A percentile compares a stretch with the other conserved stretches of the same genome.
Evolutionary conservation across 2,113 vertebrate species (phyloP).

Genomic region (Platichthys flesus): DNA sequence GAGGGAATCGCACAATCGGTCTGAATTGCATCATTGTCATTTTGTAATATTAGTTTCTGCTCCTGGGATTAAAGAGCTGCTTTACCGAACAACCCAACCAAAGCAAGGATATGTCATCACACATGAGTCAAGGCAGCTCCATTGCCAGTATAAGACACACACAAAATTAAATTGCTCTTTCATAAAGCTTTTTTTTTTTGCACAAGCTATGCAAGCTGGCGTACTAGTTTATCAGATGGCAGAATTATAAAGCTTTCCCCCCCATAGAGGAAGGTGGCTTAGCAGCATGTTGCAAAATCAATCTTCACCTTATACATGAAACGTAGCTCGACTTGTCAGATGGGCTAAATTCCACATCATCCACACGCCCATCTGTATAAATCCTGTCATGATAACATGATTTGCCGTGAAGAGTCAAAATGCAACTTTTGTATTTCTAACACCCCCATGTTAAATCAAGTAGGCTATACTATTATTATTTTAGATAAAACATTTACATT

Average conservation of each 20-base stretch:
- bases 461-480: not conserved
- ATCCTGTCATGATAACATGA: not conserved
- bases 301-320: not conserved
- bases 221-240: not conserved
- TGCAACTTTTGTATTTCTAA: not conserved
- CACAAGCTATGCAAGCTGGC: not conserved
- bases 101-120: not conserved
- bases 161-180: too few relatives aligned
- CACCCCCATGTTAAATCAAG: not conserved
- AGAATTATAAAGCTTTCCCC: not conserved
- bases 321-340: too few relatives aligned
- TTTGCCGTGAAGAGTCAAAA: not conserved
- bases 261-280: not conserved
- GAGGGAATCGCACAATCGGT: conserved; percentile 15
- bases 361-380: not conserved
- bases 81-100: not conserved
- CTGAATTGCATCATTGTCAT: conserved; percentile 2
- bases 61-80: conserved; percentile 8
- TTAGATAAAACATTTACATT: too few relatives aligned
- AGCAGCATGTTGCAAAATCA: not conserved
- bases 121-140: not conserved
- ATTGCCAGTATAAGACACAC: not conserved
- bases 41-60: conserved; percentile 20
- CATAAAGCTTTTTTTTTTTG: not conserved
- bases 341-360: too few relatives aligned